Evolutionary conservation across 2,113 vertebrate genomes (phyloP).

Genomic region (Calidris pygmaea): DNA sequence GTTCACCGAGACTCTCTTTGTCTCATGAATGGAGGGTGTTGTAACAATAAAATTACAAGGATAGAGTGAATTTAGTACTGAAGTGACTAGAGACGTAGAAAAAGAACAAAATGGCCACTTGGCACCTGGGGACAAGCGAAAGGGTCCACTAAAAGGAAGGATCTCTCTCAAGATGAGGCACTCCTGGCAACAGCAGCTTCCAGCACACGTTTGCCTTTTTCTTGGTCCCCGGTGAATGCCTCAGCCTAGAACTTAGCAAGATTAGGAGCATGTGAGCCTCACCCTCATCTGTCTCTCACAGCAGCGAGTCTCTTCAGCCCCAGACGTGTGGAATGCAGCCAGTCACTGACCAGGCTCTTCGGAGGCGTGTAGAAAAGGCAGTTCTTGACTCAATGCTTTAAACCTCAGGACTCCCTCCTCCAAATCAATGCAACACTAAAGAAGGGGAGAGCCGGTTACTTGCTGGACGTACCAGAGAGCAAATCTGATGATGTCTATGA

Average conservation of each 20-base stretch:
- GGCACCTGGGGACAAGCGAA: not conserved
- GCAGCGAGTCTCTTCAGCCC: not conserved
- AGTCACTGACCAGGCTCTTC: slow-evolving; percentile 68
- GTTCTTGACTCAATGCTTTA: slow-evolving; percentile 77
- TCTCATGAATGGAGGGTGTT: not conserved
- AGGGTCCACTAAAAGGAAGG: not conserved
- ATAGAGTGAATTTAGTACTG: not conserved
- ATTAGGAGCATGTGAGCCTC: not conserved
- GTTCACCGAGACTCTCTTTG: not conserved
- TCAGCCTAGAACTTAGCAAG: slow-evolving; percentile 2
- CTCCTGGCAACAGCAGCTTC: not conserved
- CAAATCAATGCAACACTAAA: slow-evolving; percentile 89
- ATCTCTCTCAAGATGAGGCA: not conserved
- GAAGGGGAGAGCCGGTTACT: not conserved
- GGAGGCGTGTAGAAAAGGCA: slow-evolving; percentile 82
- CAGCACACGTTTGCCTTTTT: not conserved
- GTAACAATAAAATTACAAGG: not conserved
- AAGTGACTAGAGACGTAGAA: not conserved
- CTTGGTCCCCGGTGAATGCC: not conserved
- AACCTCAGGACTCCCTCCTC: slow-evolving; percentile 79
- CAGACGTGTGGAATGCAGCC: not conserved
- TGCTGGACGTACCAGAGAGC: not conserved
- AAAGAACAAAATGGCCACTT: not conserved
- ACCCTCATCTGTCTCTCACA: not conserved
- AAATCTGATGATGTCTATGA: not conserved